Evolutionary conservation across 1,140 invertebrate species (phyloP).

Genomic region (Lethrus apterus): DNA sequence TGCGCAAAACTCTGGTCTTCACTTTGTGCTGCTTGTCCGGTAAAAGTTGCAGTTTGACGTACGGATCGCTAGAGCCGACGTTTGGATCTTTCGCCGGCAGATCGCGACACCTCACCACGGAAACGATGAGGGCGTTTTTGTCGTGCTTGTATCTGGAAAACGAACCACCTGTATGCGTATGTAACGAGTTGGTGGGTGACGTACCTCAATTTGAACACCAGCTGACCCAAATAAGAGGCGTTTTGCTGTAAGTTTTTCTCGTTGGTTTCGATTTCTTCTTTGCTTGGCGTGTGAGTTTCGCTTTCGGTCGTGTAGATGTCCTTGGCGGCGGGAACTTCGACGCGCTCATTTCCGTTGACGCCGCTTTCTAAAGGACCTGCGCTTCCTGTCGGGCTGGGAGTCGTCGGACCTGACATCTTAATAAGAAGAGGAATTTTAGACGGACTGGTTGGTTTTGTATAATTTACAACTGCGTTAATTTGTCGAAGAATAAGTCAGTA

Average conservation of each 20-base stretch:
- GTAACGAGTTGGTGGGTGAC: no score
- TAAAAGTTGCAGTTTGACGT: constrained; percentile 88
- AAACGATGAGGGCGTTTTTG: constrained; percentile 84
- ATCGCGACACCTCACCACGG: constrained; percentile 79
- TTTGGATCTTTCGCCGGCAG: constrained; percentile 72
- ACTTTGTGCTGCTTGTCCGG: constrained; percentile 93
- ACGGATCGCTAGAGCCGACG: constrained; percentile 69
- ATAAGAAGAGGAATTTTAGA: no score
- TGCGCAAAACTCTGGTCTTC: constrained; percentile 87
- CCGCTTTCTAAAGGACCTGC: constrained; percentile 37
- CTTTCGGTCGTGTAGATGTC: constrained; percentile 45
- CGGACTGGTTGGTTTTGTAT: no score
- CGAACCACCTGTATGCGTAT: no score
- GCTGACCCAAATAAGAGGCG: constrained; percentile 62
- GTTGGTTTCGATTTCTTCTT: constrained; percentile 53
- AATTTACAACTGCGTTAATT: no score
- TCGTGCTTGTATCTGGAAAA: constrained; percentile 69
- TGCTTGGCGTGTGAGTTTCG: constrained; percentile 46
- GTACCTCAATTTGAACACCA: constrained; percentile 79
- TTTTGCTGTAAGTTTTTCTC: constrained; percentile 54
- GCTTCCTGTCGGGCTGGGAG: constrained; percentile 37
- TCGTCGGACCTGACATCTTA: constrained; percentile 38
- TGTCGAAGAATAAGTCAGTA: no score
- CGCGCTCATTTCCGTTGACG: constrained; percentile 33
- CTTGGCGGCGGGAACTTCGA: constrained; percentile 24